Conservation (phyloP, 2,888 invertebrate species). For the Polydrusus pterygomalis region DNA sequence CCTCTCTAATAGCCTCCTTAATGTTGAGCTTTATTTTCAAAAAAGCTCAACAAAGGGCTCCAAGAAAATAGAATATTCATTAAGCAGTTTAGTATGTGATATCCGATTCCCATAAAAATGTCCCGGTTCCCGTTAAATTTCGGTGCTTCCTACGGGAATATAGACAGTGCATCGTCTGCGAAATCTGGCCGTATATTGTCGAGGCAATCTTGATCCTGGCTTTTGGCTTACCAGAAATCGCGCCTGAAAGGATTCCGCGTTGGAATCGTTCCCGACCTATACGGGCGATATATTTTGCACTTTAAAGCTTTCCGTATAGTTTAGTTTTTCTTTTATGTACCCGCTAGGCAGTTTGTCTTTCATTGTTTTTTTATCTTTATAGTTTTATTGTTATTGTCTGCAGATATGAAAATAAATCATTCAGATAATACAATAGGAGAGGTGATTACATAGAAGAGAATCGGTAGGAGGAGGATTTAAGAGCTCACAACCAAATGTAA, state of each 20-base stretch:
- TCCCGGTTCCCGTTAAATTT: constrained; percentile 57
- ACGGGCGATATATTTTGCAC: constrained; percentile 45
- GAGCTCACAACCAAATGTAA: too few relatives aligned
- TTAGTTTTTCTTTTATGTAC: constrained; percentile 36
- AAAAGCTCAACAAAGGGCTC: neutral
- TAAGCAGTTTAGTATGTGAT: constrained; percentile 56
- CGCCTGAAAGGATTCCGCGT: constrained; percentile 58
- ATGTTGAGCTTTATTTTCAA: too few relatives aligned
- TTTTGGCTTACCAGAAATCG: constrained; percentile 73
- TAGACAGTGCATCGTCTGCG: constrained; percentile 67
- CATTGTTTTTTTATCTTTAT: constrained; percentile 18
- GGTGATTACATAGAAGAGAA: too few relatives aligned
- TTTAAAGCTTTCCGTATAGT: constrained; percentile 34
- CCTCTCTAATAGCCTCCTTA: too few relatives aligned
- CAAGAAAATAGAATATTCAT: constrained; percentile 46
- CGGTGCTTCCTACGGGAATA: constrained; percentile 38
- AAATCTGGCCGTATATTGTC: constrained; percentile 69
- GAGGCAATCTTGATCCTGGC: constrained; percentile 70
- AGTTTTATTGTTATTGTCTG: constrained; percentile 4
- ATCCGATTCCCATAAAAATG: constrained; percentile 71
- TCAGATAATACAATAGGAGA: neutral
- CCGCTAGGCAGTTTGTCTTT: constrained; percentile 13
- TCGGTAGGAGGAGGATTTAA: too few relatives aligned
- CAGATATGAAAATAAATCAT: neutral
- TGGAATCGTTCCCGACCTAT: constrained; percentile 56